Percentiles rank a stretch among this genome's conserved stretches.
These are phyloP conservation scores for Enteromius thamalakanensis DNA, from an alignment of 2,797 vertebrate genomes.

Conservation along the genomic window DNA sequence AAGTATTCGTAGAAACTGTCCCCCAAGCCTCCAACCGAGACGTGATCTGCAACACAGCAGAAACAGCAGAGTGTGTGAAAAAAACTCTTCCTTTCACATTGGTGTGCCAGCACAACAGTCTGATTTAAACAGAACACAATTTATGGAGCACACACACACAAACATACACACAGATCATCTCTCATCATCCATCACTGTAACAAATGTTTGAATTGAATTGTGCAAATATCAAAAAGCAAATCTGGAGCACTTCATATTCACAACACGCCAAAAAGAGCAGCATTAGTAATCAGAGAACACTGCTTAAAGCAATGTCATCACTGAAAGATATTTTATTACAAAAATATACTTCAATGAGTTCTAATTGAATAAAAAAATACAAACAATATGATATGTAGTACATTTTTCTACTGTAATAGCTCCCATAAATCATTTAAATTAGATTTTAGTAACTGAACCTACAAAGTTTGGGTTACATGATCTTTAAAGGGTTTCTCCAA, in stretches of 20 bases:
- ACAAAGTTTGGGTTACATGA: neutral
- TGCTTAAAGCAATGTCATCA: neutral
- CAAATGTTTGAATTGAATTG: neutral
- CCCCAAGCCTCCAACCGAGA: slow-evolving; percentile 95
- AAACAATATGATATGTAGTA: neutral
- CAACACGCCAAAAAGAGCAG: neutral
- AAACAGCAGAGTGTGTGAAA: neutral
- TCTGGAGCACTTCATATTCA: neutral
- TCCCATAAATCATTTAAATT: neutral
- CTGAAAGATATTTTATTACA: neutral
- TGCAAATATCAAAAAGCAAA: neutral
- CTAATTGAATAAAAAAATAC: neutral
- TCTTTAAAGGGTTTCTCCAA: neutral
- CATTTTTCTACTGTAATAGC: neutral
- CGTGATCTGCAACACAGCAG: slow-evolving; percentile 87
- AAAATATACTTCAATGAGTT: neutral
- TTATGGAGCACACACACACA: neutral
- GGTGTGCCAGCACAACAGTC: neutral
- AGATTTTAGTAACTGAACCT: neutral
- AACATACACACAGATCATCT: neutral
- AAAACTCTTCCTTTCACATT: neutral
- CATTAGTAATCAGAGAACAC: neutral
- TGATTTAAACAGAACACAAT: slow-evolving; percentile 6
- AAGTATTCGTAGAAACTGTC: slow-evolving; percentile 99
- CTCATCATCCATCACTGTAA: neutral